Evolutionary conservation across 2,888 invertebrate species (phyloP).

Genomic region (Ischnus inquisitorius): DNA sequence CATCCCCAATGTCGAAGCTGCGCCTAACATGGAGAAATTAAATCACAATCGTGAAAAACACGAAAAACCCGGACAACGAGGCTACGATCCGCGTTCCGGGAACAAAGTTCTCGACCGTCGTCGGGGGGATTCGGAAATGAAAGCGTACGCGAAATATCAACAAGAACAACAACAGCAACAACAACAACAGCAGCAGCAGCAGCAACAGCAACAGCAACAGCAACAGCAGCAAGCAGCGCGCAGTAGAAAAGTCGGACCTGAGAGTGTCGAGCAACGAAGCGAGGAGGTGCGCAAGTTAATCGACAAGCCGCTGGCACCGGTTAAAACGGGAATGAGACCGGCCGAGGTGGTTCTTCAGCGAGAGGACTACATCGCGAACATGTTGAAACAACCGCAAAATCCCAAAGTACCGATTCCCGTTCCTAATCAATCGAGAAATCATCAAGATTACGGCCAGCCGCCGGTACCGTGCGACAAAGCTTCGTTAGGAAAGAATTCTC

Average conservation of each 20-base stretch:
- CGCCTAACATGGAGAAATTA: not conserved
- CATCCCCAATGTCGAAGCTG: not conserved
- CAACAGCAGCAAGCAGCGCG: slow-evolving; percentile 35
- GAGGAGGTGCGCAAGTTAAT: slow-evolving; percentile 83
- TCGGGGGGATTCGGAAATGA: slow-evolving; percentile 78
- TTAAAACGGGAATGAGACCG: slow-evolving; percentile 78
- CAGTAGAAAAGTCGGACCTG: slow-evolving; percentile 65
- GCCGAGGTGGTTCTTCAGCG: slow-evolving; percentile 77
- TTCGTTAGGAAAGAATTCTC: slow-evolving; percentile 3
- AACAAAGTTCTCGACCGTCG: slow-evolving; percentile 73
- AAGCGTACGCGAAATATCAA: slow-evolving; percentile 78
- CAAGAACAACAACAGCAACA: slow-evolving; percentile 64
- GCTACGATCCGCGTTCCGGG: slow-evolving; percentile 80
- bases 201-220: slow-evolving; percentile 59
- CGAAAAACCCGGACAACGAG: slow-evolving; percentile 70
- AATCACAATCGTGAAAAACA: slow-evolving; percentile 57
- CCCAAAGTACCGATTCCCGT: slow-evolving; percentile 61
- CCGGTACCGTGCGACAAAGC: slow-evolving; percentile 50
- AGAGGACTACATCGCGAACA: slow-evolving; percentile 78
- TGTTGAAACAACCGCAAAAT: slow-evolving; percentile 81
- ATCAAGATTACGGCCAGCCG: slow-evolving; percentile 52
- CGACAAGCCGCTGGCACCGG: slow-evolving; percentile 79
- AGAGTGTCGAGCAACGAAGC: slow-evolving; percentile 79
- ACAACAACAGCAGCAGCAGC: slow-evolving; percentile 75
- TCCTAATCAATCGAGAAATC: slow-evolving; percentile 54